Evolutionary conservation across 1,140 invertebrate genomes (phyloP), one percentile per base, ranked within the genome.

Genomic region (Caerostris darwini): DNA sequence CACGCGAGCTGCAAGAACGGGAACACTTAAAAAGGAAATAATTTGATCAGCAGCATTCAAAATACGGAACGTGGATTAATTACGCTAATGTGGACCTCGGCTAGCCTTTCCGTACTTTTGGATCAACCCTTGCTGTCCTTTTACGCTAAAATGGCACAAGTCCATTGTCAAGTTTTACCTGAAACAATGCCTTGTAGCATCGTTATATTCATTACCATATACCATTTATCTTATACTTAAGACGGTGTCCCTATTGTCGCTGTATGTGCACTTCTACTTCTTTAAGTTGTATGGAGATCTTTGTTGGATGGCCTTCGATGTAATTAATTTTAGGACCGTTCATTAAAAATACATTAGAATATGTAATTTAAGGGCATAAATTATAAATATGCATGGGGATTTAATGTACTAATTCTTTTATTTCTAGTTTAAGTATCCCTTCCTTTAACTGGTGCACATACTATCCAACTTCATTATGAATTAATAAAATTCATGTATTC

Each of bases 21-120:
- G 90, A 91, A 91, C 77, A 53, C 56, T 58, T 57, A 71, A 71
- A 82, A 91, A 71, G 64, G 59, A 71, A 83, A 91, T 91, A 91
- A 91, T 91, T 82, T 91, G 69, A 91, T 91, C 90, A 91, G 53
- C 71, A 82, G 90, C 57, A 54, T 88, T 71, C 90, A 91, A 91
- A 91, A 91, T 82, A 82, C 71, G 54, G 71, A 82, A 61, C 19
- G 90, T 82, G 77, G 77, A 69, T 91, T 91, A 91, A 91, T 91
- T 91, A 59, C 69, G 7, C 56, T 82, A 91, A 85, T 85, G 83
- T n/a, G 56, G 17, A 8, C n/a, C 53, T 81, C 19, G 50, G 50
- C 71, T 34, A 34, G 12, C 50, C 34, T 10, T 85, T 85, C 50
- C 83, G 34, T 77, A 12, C 71, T 34, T 77, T 53, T 50, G 8